phyloP scores from a whole-genome alignment of 2,797 vertebrate genomes.

The Cryptoblepharus egeriae region DNA sequence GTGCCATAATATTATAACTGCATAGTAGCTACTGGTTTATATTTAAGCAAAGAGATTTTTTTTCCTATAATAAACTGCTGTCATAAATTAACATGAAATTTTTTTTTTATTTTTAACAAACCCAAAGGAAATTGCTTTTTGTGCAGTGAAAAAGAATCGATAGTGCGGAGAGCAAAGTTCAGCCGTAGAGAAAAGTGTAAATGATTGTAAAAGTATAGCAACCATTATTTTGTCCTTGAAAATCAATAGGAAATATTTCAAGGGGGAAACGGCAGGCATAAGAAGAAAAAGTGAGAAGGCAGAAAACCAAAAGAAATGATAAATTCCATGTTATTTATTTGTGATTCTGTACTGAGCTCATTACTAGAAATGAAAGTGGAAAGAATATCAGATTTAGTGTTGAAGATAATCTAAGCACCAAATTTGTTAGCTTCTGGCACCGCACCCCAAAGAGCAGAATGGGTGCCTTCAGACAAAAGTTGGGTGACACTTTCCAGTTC shows the following conservation, averaged over 20 bases:
- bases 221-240: accelerated
- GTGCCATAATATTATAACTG: neutral
- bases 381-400: slow-evolving; percentile 27
- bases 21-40: neutral
- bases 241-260: neutral
- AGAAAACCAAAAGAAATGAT: neutral
- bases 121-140: neutral
- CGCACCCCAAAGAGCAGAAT: no score
- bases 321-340: neutral
- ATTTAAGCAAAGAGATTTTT: neutral
- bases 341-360: neutral
- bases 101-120: neutral
- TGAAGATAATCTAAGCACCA: neutral
- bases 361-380: neutral
- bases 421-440: neutral
- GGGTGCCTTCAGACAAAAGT: neutral
- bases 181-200: neutral
- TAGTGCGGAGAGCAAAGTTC: neutral
- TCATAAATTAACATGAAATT: neutral
- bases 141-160: neutral
- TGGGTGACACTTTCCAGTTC: neutral
- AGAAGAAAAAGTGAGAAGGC: neutral
- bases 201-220: neutral
- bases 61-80: neutral
- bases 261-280: neutral